Conservation (phyloP, 2,888 invertebrate species). For the Nomada hirtipes region DNA sequence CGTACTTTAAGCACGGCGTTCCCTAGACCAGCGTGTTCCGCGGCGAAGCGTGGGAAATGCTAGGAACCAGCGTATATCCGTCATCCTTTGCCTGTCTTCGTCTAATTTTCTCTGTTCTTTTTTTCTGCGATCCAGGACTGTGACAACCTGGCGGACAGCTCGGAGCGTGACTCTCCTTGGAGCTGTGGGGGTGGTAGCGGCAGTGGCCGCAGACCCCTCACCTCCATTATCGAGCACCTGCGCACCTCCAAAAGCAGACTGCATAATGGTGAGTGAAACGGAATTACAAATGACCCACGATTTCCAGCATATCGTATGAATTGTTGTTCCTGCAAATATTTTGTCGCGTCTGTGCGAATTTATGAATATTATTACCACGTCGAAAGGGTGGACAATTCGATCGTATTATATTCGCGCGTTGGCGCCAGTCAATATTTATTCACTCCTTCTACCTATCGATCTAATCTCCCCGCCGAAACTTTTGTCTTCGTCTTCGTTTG, state of each 20-base stretch:
- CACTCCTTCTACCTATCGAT: constrained; percentile 16
- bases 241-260: constrained; percentile 78
- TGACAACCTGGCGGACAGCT: constrained; percentile 83
- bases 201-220: constrained; percentile 80
- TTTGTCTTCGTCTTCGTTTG: constrained; percentile 4
- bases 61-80: constrained; percentile 26
- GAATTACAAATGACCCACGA: background rate
- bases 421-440: background rate
- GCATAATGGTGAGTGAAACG: constrained; percentile 79
- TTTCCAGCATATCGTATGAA: background rate
- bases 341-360: no score
- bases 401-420: no score
- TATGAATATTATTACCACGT: no score
- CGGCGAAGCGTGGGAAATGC: constrained; percentile 56
- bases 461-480: background rate
- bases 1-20: constrained; percentile 11
- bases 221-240: constrained; percentile 82
- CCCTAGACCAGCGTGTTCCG: constrained; percentile 41
- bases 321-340: background rate
- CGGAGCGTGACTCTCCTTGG: constrained; percentile 80
- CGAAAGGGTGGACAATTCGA: no score
- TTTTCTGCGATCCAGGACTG: constrained; percentile 71
- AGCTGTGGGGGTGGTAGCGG: constrained; percentile 80
- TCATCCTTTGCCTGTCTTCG: constrained; percentile 26
- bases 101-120: constrained; percentile 34